Evolutionary conservation across 1,140 invertebrate genomes (phyloP), one percentile per base, ranked within the genome.

Genomic region (Agrilus planipennis): DNA sequence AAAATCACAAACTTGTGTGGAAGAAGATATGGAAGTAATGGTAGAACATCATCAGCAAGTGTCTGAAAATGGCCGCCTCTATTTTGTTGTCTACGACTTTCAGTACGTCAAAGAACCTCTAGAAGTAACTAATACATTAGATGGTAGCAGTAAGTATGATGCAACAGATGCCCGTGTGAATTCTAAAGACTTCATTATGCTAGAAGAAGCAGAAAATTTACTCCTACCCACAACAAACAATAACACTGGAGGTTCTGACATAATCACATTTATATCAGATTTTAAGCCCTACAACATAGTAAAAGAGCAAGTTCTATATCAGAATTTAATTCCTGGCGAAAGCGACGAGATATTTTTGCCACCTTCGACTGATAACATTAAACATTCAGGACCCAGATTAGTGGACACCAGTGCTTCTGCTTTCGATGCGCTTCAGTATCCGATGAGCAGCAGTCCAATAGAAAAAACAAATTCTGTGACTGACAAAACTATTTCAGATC

Each of bases 1-100:
- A 11, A 34, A 15, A 15, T 5, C 20, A n/a, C 35, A 45, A 31
- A 39, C 36, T 9, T 21, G 36, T 19, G 41, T 47, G 22, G 40
- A 42, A 29, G 47, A 45, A 36, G 47, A 49, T 31, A 49, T 51
- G 39, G 45, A 54, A 22, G 44, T 34, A 14, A 40, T 50, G 11
- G 44, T 41, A 25, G 41, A 11, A 14, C 32, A 34, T 5, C 35
- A 47, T 32, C 41, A 21, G 25, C 17, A 21, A 18, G 34, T 29
- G 6, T 47, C 39, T 22, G 42, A 36, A 29, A 23, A 14, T 3
- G 45, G 46, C 28, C 60, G 60, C 36, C 58, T 70, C 37, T 73
- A 72, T 55, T 54, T 75, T 17, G 68, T 75, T 2, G 50, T 75
- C 0, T 75, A 72, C 42, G 72, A 75, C 52, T 73, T 74, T 53